phyloP scores from a whole-genome alignment of 2,888 invertebrate genomes.

The Drosophila pseudotakahashii region DNA sequence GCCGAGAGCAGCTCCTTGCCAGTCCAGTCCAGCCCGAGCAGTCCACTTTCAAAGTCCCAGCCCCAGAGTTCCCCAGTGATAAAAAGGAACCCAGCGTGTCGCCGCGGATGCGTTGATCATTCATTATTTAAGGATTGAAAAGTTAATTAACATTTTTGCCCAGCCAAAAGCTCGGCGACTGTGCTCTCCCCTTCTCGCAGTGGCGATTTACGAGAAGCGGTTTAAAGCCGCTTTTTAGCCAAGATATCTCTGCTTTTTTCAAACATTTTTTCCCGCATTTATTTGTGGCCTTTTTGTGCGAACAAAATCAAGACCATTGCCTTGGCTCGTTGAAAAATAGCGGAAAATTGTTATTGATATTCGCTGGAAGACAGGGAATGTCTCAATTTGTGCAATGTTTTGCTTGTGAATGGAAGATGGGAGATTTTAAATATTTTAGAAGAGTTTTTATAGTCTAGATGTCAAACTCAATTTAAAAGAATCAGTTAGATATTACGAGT shows the following conservation, averaged over 20 bases:
- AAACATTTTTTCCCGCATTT: conserved; percentile 15
- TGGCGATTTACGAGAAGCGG: conserved; percentile 72
- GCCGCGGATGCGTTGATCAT: conserved; percentile 84
- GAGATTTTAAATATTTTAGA: too few species aligned
- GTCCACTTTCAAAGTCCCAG: not conserved
- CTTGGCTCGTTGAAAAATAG: conserved; percentile 49
- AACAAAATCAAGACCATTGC: conserved; percentile 49
- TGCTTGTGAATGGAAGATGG: not conserved
- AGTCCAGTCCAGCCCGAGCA: too few species aligned
- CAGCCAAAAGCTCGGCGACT: conserved; percentile 56
- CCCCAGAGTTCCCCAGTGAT: conserved; percentile 65
- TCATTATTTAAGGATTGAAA: conserved; percentile 85
- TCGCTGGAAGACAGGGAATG: conserved; percentile 46
- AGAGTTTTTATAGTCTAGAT: too few species aligned
- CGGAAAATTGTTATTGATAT: conserved; percentile 75
- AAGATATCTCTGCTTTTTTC: conserved; percentile 16
- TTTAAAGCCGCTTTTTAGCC: conserved; percentile 59
- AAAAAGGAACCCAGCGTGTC: conserved; percentile 84
- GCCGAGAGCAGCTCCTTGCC: conserved; percentile 48
- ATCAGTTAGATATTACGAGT: too few species aligned
- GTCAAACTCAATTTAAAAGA: too few species aligned
- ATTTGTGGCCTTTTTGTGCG: conserved; percentile 10
- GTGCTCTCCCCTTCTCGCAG: conserved; percentile 14
- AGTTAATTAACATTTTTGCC: conserved; percentile 84
- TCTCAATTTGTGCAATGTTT: conserved; percentile 55